Evolutionary conservation across 2,888 invertebrate species (phyloP), one percentile per base, ranked within the genome.

Genomic region (Aelia acuminata): DNA sequence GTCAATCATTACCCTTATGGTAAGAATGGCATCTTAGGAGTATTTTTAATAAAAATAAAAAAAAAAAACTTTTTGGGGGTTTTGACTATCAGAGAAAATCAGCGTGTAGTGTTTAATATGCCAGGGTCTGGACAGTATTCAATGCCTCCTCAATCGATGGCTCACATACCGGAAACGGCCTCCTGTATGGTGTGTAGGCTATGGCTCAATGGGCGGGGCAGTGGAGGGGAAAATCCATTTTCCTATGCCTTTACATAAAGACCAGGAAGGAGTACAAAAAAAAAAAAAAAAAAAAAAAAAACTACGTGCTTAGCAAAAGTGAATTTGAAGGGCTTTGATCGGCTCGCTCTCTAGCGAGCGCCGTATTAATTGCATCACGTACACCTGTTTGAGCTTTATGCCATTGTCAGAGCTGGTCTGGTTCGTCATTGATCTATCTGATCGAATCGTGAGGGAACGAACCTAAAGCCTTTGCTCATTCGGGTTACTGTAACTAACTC

Each of bases 241-340:
- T 43, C 80, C 80, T 80, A 39, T 22, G 39, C 43, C 43, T 75
- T 75, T 75, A 75, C 39, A 75, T 75, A 75, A 75, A 43, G 80
- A 80, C 80, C 80, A 80, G 80, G 80, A 80, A 80, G 80, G 43
- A 80, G 20, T 18, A 43, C 43, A 7, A 43, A 4, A n/a, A n/a
- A n/a, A n/a, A n/a, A n/a, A n/a, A n/a, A n/a, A n/a, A n/a, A n/a
- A n/a, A n/a, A n/a, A n/a, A n/a, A n/a, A n/a, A n/a, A 13, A 31
- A 3, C 39, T 80, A 80, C 80, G 80, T 80, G 80, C 80, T 80
- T 43, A 43, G n/a, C 43, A 43, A 43, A 80, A 80, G 80, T 80
- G 80, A 80, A 63, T 80, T 80, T 80, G 43, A 80, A 13, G 43
- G 43, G 80, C 80, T 80, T 80, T 80, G 80, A 80, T n/a, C 80